Evolutionary conservation across 2,888 invertebrate genomes (phyloP).

Genomic region (Falcaria lacertinaria): DNA sequence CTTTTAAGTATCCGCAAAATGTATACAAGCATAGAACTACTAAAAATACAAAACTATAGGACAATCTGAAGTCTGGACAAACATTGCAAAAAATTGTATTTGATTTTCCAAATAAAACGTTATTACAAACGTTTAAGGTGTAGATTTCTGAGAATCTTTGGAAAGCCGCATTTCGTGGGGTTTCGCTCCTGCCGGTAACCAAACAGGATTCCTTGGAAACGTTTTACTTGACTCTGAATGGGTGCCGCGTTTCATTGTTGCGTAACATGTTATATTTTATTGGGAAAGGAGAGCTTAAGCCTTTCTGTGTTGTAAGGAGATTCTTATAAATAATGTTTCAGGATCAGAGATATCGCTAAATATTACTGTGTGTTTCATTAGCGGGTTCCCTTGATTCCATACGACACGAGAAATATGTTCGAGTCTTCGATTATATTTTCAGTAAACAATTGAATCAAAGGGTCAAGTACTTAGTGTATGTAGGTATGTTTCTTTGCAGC

Average conservation of each 20-base stretch:
- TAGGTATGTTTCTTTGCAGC: no score
- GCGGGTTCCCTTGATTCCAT: no score
- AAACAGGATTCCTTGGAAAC: constrained; percentile 60
- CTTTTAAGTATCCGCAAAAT: no score
- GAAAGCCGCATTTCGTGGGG: constrained; percentile 15
- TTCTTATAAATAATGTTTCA: no score
- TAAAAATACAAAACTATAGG: background rate
- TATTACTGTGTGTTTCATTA: no score
- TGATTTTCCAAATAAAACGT: constrained; percentile 6
- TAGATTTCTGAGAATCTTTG: constrained; percentile 3
- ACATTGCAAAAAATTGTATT: constrained; percentile 1
- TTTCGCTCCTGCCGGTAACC: constrained; percentile 46
- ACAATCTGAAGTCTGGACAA: background rate
- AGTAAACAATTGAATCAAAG: no score
- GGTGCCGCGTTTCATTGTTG: constrained; percentile 49
- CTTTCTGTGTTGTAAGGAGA: constrained; percentile 12
- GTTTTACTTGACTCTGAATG: constrained; percentile 48
- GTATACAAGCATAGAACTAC: no score
- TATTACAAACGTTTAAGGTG: constrained; percentile 22
- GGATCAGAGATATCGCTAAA: no score
- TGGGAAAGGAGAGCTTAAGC: constrained; percentile 14
- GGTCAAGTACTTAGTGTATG: no score
- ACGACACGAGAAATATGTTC: no score
- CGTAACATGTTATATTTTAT: constrained; percentile 30
- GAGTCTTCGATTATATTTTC: no score